Evolutionary conservation across 2,888 invertebrate genomes (phyloP).

Genomic region (Leptopilina syphax): DNA sequence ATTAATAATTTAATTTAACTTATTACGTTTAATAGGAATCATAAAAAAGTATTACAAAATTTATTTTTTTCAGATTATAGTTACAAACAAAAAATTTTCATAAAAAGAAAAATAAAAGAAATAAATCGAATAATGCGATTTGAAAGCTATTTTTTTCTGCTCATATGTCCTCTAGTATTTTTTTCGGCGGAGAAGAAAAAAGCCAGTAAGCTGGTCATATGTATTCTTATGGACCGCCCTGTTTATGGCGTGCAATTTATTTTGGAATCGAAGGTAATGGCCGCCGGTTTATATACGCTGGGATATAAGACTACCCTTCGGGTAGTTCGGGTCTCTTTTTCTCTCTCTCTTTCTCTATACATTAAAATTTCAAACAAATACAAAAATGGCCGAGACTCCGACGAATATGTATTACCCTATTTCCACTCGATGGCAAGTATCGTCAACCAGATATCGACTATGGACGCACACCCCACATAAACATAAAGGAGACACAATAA

Average conservation of each 20-base stretch:
- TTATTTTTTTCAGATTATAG: no score
- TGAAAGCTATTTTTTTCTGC: no score
- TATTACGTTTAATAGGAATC: no score
- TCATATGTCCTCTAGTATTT: no score
- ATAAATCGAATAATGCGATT: no score
- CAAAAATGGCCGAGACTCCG: conserved; percentile 66
- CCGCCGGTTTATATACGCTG: conserved; percentile 69
- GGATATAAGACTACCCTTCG: conserved; percentile 27
- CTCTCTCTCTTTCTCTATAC: conserved; percentile 51
- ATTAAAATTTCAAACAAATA: conserved; percentile 74
- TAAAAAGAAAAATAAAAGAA: no score
- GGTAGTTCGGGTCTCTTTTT: conserved; percentile 47
- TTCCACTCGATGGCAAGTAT: conserved; percentile 52
- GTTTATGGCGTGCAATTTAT: conserved; percentile 76
- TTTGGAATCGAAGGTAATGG: conserved; percentile 76
- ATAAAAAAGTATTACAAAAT: no score
- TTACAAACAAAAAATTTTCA: no score
- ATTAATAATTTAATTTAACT: no score
- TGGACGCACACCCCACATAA: conserved; percentile 30
- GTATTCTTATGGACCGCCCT: conserved; percentile 75
- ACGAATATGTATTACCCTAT: conserved; percentile 70
- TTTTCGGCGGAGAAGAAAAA: background rate
- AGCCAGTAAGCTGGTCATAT: conserved; percentile 71
- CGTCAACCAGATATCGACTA: conserved; percentile 30
- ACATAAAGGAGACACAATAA: conserved; percentile 24